Base-by-base conservation (phyloP, 2,113 vertebrate species). In the Toxotes jaculatrix region DNA sequence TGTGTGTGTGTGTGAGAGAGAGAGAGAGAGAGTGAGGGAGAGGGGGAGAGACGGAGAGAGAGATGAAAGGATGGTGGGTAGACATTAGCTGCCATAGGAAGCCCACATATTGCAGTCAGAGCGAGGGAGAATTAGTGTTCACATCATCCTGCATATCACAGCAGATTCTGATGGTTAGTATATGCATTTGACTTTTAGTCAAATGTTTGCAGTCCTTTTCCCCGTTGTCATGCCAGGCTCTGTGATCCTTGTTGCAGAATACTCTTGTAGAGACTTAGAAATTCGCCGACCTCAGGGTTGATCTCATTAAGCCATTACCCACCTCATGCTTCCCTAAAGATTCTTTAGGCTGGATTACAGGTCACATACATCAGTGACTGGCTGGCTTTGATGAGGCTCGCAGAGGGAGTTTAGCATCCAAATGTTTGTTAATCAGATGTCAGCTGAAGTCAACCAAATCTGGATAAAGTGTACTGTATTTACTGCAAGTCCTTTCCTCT, bases 301-400 rank as follows among this genome's bases (percentile, higher is more conserved):
- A 91, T 81, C 83, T 81, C 42, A 71, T 93, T 83, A 93, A 87
- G 59, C 21, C 86, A 82, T 88, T 88, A 88, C 56, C 72, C 69
- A 66, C 59, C 67, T 56, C 45, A 38, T 61, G 69, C 75, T 70
- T 45, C 77, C 55, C 36, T 59, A 34, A 79, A 77, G 59, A 53
- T 76, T 79, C 73, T 68, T 87, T 55, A 83, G 80, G 71, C 59
- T 80, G 86, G 89, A 84, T 89, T 86, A 90, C 61, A 80, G 64
- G 43, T 82, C 77, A 74, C 49, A 57, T 34, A 68, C 42, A 27
- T 64, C 31, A 13, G 63, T 42, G 57, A 63, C 10, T 0, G 72
- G 76, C 69, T 88, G 83, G 83, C 80, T 83, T 67, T 71, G 63
- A 86, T 65, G 63, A 61, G 40, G 34, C 62, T 72, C 36, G 13